Base-by-base conservation (phyloP, 1,140 invertebrate genomes). In the Brachystomella parvula region DNA sequence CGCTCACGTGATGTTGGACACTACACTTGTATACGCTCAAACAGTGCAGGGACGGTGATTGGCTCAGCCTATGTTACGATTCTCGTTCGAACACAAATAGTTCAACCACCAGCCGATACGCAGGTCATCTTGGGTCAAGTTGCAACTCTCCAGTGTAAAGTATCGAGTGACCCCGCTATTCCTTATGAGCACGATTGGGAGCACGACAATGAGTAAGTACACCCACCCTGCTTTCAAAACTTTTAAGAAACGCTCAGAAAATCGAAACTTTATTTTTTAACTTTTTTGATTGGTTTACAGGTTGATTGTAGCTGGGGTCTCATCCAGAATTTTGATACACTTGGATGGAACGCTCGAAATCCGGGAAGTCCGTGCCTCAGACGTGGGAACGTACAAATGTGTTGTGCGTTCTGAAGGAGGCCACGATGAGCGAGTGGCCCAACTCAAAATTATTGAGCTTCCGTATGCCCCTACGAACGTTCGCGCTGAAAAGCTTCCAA, bases 141-240 rank as follows among this genome's bases (percentile, higher is more conserved):
- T 32, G 93, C 93, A 1, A 88, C 88, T 24, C 79, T 98, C 60
- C 89, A 93, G 73, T 98, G 95, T 80, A 92, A 89, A 81, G 89
- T 96, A 30, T 92, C 88, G n/a, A 90, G 88, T 75, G 94, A 96
- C 79, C 87, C 89, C 26, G 86, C 86, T 67, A 89, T 96, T n/a
- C 84, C 87, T n/a, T 93, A 88, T 74, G 86, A 88, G 70, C 86
- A 96, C 70, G 85, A 89, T 70, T 98, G 94, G 95, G 92, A 87
- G 77, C 89, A 92, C 73, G 89, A 92, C 77, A 84, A 86, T 75
- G 86, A 89, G 86, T 89, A 79, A 81, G 84, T 81, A 0, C 31
- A 33, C 15, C 29, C 2, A 47, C 56, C 47, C 24, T 64, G 53
- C 3, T 68, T 44, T 56, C 17, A 32, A 19, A 26, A 28, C 21